Conservation (phyloP, 2,113 vertebrate species). For the Danio rerio region GRCz12tu NC_133188.1:28788501-28789000, state of each 20-base stretch:
- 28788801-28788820: background rate
- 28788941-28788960: too few species aligned
- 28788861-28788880: too few species aligned
- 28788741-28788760: background rate
- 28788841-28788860: too few species aligned
- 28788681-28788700: background rate
- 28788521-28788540: conserved; percentile 34
- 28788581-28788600: background rate
- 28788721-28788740: background rate
- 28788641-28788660: background rate
- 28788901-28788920: too few species aligned
- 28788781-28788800: background rate
- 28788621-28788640: background rate
- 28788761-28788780: background rate
- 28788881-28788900: too few species aligned
- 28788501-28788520: conserved; percentile 56
- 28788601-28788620: background rate
- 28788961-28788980: too few species aligned
- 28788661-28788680: background rate
- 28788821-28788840: background rate
- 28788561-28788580: background rate
- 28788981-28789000: too few species aligned
- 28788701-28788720: background rate
- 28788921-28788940: too few species aligned
- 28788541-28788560: background rate